Base-by-base conservation (phyloP, 2,797 vertebrate genomes). In the Oophaga sylvatica region DNA sequence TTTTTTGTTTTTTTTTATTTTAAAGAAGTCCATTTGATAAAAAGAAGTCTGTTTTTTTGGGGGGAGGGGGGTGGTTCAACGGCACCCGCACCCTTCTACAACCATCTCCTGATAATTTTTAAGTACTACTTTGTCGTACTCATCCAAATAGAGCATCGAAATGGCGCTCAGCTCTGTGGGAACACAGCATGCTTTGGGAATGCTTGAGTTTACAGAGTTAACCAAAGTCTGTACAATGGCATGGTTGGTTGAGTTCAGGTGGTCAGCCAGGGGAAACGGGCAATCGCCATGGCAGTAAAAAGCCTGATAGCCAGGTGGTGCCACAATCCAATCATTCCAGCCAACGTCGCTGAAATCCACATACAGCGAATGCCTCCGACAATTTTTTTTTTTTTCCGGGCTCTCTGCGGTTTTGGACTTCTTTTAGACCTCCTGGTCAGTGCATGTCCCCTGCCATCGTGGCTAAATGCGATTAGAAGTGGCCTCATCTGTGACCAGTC, bases 51-150 rank as follows among this genome's bases (percentile, higher is more conserved):
- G 90, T 91, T 53, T 80, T 91, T 53, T 80, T 7, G 4, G n/a
- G 19, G 26, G 26, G 26, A 26, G 26, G 26, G 26, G 26, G 26
- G 26, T 26, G 26, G 45, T 22, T 95, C 95, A 99, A 93, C 97
- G 98, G 93, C 98, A 99, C 93, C 98, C 98, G 80, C 98, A 99
- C 70, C 98, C 98, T 94, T 99, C 98, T 89, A 99, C 98, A 85
- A 99, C 98, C 98, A 99, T 99, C 95, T 99, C 98, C 95, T 99
- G 98, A 94, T 99, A 99, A 96, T 99, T 99, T 93, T 99, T 99
- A 92, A 99, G 95, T 91, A 99, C 98, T 94, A 99, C 98, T 94
- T 99, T 98, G 95, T 99, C 98, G 84, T 99, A 97, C 94, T 99
- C 98, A 80, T 99, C 98, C 94, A 99, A 94, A 93, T 99, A 99